A percentile compares a stretch with the other conserved stretches of the same genome.
These are phyloP conservation scores for Neodontobutis hainanensis DNA, from an alignment of 2,113 vertebrate species.

Conservation along the genomic window DNA sequence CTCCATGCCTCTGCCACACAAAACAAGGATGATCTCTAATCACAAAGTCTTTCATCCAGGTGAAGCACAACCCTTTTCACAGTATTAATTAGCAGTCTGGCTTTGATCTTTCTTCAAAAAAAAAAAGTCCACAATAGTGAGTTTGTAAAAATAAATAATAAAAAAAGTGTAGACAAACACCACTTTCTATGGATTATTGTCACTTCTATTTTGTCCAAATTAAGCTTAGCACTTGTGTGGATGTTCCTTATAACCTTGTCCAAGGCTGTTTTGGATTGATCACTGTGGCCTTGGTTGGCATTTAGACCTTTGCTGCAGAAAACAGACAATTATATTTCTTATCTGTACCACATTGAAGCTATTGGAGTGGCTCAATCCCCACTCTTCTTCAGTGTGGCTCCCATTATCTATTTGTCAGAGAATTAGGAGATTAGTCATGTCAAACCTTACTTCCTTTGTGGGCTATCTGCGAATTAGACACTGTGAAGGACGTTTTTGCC, in stretches of 20 bases:
- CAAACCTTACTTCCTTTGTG: slow-evolving; percentile 57
- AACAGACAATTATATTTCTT: slow-evolving; percentile 34
- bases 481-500: slow-evolving; percentile 63
- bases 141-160: slow-evolving; percentile 7
- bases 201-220: slow-evolving; percentile 35
- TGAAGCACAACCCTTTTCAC: slow-evolving; percentile 49
- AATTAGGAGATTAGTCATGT: slow-evolving; percentile 71
- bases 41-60: slow-evolving; percentile 60
- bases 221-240: slow-evolving; percentile 7
- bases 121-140: slow-evolving; percentile 23
- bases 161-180: slow-evolving; percentile 30
- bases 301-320: slow-evolving; percentile 28
- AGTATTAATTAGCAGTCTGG: slow-evolving; percentile 48
- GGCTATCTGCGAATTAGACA: slow-evolving; percentile 57
- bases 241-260: slow-evolving; percentile 12
- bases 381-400: slow-evolving; percentile 22
- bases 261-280: slow-evolving; percentile 27
- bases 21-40: slow-evolving; percentile 41
- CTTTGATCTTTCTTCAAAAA: slow-evolving; percentile 60
- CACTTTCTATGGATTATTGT: slow-evolving; percentile 46
- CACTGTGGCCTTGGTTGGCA: slow-evolving; percentile 24
- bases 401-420: slow-evolving; percentile 67
- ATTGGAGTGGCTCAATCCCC: slow-evolving; percentile 28
- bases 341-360: slow-evolving; percentile 36
- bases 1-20: slow-evolving; percentile 7